Evolutionary conservation across 1,140 invertebrate species (phyloP).

Genomic region (Manduca sexta): DNA sequence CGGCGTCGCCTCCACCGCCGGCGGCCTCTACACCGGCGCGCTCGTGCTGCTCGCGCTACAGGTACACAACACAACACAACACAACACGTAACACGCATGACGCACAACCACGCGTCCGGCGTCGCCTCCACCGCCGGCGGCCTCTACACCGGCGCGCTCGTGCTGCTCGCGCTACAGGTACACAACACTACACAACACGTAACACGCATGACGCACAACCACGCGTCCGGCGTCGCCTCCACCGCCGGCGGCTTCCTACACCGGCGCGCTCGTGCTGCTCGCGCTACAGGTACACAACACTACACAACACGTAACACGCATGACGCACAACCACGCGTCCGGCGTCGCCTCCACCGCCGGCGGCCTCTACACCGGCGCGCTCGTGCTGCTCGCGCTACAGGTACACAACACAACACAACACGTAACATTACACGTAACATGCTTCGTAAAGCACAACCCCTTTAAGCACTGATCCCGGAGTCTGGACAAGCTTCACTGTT

Average conservation of each 20-base stretch:
- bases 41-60: slow-evolving; percentile 83
- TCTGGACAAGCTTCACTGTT: too few species aligned
- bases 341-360: slow-evolving; percentile 89
- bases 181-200: neutral
- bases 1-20: slow-evolving; percentile 87
- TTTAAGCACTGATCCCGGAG: too few species aligned
- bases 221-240: slow-evolving; percentile 85
- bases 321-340: slow-evolving; percentile 88
- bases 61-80: too few species aligned
- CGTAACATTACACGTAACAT: too few species aligned
- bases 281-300: slow-evolving; percentile 80
- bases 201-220: neutral
- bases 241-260: slow-evolving; percentile 89
- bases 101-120: slow-evolving; percentile 89
- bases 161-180: slow-evolving; percentile 81
- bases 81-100: too few species aligned
- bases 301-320: too few species aligned
- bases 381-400: slow-evolving; percentile 83
- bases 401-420: slow-evolving; percentile 18
- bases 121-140: slow-evolving; percentile 89
- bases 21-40: slow-evolving; percentile 87
- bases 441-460: too few species aligned
- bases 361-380: slow-evolving; percentile 85
- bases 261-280: slow-evolving; percentile 83
- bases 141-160: slow-evolving; percentile 84